These are phyloP conservation scores for Sebastes steindachneri DNA, from an alignment of 2,797 vertebrate species.

Conservation along the genomic window DNA sequence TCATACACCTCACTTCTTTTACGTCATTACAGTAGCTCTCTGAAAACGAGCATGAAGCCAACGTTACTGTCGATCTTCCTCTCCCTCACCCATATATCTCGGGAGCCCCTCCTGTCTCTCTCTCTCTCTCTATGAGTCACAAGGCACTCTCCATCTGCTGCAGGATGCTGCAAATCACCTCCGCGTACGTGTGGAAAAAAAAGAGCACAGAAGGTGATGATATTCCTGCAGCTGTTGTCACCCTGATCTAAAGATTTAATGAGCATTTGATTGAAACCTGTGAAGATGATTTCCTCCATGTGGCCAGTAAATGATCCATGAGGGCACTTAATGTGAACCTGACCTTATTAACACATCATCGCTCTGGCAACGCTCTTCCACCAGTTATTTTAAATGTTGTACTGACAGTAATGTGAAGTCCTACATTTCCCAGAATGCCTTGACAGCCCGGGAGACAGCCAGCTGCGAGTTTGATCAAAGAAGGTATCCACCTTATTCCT, in stretches of 20 bases:
- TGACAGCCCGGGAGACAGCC: neutral
- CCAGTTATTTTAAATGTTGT: neutral
- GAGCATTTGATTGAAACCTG: constrained; percentile 12
- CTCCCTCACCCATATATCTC: neutral
- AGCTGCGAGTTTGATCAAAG: neutral
- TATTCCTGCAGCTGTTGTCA: constrained; percentile 35
- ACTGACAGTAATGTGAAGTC: neutral
- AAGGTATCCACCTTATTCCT: too few species aligned
- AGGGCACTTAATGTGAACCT: neutral
- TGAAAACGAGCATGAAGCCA: constrained; percentile 27
- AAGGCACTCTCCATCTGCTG: constrained; percentile 50
- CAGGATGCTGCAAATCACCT: constrained; percentile 51
- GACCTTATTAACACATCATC: neutral
- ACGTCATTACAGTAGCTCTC: constrained; percentile 53
- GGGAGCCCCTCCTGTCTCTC: neutral
- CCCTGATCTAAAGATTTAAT: constrained; percentile 28
- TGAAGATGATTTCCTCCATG: constrained; percentile 11
- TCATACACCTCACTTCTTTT: constrained; percentile 18
- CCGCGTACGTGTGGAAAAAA: neutral
- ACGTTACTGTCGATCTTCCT: neutral
- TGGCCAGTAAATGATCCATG: constrained; percentile 18
- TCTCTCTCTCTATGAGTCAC: constrained; percentile 34
- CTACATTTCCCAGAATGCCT: neutral
- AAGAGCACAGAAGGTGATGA: constrained; percentile 29
- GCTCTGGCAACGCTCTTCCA: neutral